These are phyloP conservation scores for Colletes gigas DNA, from an alignment of 1,140 invertebrate species.

Conservation along the genomic window DNA sequence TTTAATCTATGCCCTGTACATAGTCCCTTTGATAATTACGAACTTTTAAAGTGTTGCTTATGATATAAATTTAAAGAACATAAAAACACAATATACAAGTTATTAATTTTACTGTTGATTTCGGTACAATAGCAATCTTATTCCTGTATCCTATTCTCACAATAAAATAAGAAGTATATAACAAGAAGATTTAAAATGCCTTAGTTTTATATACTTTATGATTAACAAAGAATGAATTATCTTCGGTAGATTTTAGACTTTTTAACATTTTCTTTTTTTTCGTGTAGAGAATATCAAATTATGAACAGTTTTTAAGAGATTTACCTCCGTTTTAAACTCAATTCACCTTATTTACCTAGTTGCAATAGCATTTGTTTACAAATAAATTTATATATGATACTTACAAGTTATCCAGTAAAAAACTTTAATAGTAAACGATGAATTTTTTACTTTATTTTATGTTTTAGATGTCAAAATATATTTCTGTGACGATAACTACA, in stretches of 20 bases:
- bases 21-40: slow-evolving; percentile 31
- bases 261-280: slow-evolving; percentile 20
- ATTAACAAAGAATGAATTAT: slow-evolving; percentile 31
- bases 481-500: neutral
- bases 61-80: slow-evolving; percentile 16
- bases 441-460: slow-evolving; percentile 1
- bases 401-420: slow-evolving; percentile 39
- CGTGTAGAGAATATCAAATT: slow-evolving; percentile 39
- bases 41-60: slow-evolving; percentile 18
- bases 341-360: slow-evolving; percentile 27
- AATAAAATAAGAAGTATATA: slow-evolving; percentile 41
- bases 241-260: slow-evolving; percentile 21
- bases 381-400: slow-evolving; percentile 11
- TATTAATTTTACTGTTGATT: slow-evolving; percentile 44
- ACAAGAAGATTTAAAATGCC: slow-evolving; percentile 42
- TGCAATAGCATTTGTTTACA: slow-evolving; percentile 31
- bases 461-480: slow-evolving; percentile 19
- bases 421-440: slow-evolving; percentile 8
- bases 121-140: slow-evolving; percentile 21
- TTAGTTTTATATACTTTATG: slow-evolving; percentile 39
- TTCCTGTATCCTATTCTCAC: slow-evolving; percentile 20
- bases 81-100: slow-evolving; percentile 38
- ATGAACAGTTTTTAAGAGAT: slow-evolving; percentile 23
- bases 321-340: slow-evolving; percentile 18
- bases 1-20: slow-evolving; percentile 44